Conservation (phyloP, 2,797 vertebrate genomes). For the Pseudopleuronectes americanus region DNA sequence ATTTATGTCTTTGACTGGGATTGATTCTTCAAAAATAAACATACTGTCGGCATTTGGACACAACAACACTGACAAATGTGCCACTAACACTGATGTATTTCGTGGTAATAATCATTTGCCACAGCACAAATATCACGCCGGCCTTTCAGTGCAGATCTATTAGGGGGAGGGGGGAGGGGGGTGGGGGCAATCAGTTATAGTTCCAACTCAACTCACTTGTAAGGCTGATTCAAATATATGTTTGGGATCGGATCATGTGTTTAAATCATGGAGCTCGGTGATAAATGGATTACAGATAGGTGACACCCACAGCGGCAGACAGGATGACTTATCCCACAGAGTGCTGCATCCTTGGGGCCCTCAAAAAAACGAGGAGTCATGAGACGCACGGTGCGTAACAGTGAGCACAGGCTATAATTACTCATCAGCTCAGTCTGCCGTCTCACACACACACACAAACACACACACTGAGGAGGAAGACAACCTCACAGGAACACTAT, state of each 20-base stretch:
- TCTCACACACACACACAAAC: too few species aligned
- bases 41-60: slow-evolving; percentile 5
- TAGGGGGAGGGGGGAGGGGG: neutral
- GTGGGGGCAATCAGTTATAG: neutral
- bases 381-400: slow-evolving; percentile 55
- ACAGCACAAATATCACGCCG: neutral
- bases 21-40: slow-evolving; percentile 9
- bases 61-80: neutral
- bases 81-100: neutral
- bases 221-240: too few species aligned
- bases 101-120: neutral
- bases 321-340: slow-evolving; percentile 43
- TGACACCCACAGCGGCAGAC: slow-evolving; percentile 14
- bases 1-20: slow-evolving; percentile 12
- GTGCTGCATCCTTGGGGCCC: slow-evolving; percentile 27
- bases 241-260: neutral
- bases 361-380: slow-evolving; percentile 18
- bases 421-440: neutral
- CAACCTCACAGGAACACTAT: too few species aligned
- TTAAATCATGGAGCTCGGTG: too few species aligned
- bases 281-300: too few species aligned
- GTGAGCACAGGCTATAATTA: neutral
- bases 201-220: neutral
- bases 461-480: too few species aligned
- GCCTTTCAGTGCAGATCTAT: too few species aligned